Base-by-base conservation (phyloP, 2,113 vertebrate species). In the Sebastes schlegelii region DNA sequence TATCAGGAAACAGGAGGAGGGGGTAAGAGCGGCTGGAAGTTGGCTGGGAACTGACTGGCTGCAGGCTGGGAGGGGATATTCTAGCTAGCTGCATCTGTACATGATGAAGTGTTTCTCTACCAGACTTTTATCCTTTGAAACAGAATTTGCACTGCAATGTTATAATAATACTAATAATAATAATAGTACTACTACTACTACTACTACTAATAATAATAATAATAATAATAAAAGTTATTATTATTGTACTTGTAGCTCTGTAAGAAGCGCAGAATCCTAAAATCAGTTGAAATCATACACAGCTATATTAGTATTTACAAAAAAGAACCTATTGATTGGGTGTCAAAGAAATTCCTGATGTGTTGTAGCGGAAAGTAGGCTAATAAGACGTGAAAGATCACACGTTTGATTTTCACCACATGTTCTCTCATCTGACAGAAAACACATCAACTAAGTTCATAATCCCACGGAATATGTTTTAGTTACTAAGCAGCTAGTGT, bases 381-480 rank as follows among this genome's bases (percentile, higher is more conserved):
- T 52, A 40, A 65, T 26, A 21, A 8, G 11, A 62, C 10, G 55
- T 34, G 48, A 64, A 68, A 80, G 57, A 48, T 14, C 34, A 13
- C n/a, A 8, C 8, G 1, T 73, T 74, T 70, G 46, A 77, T 34
- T 78, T 81, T 58, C 64, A n/a, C 42, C 49, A 46, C 10, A 42
- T 34, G 14, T 46, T 61, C 55, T 57, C 45, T 68, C 23, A 64
- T 65, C 69, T 82, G 73, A 78, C 51, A 72, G 62, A 4, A 70
- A 49, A 26, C 45, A 79, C 16, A 48, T 68, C 61, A 49, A 43
- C 70, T 42, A n/a, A 51, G 77, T 73, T 77, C 52, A 68, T 46
- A 65, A 84, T 43, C 46, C 45, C 26, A 76, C 21, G 67, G 46
- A 66, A 34, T 40, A 19, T 21, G 16, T 67, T 72, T 86, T 34